Evolutionary conservation across 2,113 vertebrate species (phyloP).

Genomic region (Meles meles): DNA sequence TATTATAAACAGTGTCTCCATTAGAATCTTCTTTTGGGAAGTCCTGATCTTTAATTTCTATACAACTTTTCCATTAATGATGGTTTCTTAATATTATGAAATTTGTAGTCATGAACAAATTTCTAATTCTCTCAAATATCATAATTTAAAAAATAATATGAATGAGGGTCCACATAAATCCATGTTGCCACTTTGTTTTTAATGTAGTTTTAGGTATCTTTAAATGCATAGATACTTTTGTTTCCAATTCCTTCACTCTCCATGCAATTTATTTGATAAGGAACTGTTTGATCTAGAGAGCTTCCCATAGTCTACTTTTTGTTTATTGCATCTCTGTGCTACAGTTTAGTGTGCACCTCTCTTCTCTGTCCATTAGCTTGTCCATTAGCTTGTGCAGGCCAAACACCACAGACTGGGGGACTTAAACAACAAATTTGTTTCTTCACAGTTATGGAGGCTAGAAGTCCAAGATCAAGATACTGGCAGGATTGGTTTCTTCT

Average conservation of each 20-base stretch:
- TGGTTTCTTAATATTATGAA: slow-evolving; percentile 9
- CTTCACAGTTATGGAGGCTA: background rate
- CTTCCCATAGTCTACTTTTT: background rate
- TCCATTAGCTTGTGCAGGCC: background rate
- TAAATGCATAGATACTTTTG: background rate
- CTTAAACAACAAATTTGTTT: background rate
- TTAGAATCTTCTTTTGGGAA: background rate
- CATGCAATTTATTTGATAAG: background rate
- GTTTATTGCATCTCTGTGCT: background rate
- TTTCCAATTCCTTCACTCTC: background rate
- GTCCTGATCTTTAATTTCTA: background rate
- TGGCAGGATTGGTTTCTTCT: background rate
- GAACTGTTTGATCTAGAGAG: background rate
- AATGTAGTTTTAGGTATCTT: background rate
- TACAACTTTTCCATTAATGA: background rate
- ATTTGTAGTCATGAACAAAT: background rate
- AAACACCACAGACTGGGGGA: background rate
- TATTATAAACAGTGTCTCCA: background rate
- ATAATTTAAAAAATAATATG: background rate
- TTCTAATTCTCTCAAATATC: background rate
- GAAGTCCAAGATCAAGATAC: background rate
- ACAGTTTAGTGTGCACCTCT: background rate
- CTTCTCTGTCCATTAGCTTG: background rate
- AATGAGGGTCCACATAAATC: background rate
- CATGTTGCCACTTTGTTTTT: background rate